Evolutionary conservation across 2,797 vertebrate species (phyloP), one percentile per base, ranked within the genome.

Genomic region (Coregonus sp.): DNA sequence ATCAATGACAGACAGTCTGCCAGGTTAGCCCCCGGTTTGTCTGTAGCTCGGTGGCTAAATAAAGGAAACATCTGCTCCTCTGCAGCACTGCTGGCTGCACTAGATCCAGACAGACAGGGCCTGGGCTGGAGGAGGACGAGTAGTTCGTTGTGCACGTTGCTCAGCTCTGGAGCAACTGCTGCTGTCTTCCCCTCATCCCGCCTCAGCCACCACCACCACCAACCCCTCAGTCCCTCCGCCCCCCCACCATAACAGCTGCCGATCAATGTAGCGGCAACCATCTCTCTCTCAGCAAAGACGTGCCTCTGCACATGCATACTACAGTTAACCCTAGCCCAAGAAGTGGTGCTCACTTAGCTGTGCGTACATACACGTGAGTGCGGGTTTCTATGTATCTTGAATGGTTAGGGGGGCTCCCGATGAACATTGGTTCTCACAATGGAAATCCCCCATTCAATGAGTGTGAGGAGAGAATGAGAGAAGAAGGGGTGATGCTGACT

Each of bases 11-110:
- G 18, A 52, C 5, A 70, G 70, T 14, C 40, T 12, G 47, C 12
- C 40, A 71, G 70, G n/a, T 75, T 78, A 75, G 73, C 40, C 35
- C 65, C 75, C 76, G 79, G 79, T 88, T 89, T 89, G 82, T 86
- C 75, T 82, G 82, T 78, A 75, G 84, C 93, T 93, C 20, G 2
- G 85, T 82, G 89, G 90, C 75, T 73, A 89, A 90, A 90, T 87
- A 92, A 93, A 96, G 94, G 94, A 96, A 96, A 96, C 94, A 96
- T 95, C 96, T 97, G 96, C 91, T 89, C 77, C 84, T 80, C 86
- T 86, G 88, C 89, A 82, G 85, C 56, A 6, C 56, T 84, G 87
- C 89, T 89, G 81, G 88, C 85, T 87, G 76, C 90, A 91, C 87
- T 80, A 80, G 86, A 92, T 90, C 83, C 79, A 84, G 82, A 85